Evolutionary conservation across 2,888 invertebrate genomes (phyloP).

Genomic region (Octonoba sinensis): DNA sequence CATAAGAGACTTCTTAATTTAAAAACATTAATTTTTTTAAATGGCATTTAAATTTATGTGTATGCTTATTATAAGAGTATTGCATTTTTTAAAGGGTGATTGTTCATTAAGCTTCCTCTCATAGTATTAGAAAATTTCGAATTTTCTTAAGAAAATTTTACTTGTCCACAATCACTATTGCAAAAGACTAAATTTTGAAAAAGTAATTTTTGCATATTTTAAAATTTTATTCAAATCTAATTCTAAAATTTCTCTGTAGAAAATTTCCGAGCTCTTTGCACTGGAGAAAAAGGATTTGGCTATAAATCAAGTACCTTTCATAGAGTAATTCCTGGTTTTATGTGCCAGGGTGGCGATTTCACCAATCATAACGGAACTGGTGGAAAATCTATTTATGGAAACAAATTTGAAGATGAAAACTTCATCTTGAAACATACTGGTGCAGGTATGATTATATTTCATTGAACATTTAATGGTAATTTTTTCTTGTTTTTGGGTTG

Average conservation of each 20-base stretch:
- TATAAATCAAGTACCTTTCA: constrained; percentile 95
- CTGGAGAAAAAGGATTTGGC: constrained; percentile 94
- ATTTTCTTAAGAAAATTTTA: no score
- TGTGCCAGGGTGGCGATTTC: constrained; percentile 96
- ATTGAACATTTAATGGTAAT: no score
- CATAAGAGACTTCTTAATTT: no score
- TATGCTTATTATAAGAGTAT: no score
- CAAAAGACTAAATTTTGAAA: no score
- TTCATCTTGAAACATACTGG: constrained; percentile 95
- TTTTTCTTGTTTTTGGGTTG: no score
- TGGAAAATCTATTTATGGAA: constrained; percentile 97
- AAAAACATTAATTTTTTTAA: no score
- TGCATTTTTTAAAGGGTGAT: no score
- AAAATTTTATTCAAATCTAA: background rate
- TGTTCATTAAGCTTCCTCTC: no score
- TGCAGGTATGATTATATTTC: constrained; percentile 74
- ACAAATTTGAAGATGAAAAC: constrained; percentile 97
- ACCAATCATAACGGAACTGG: constrained; percentile 87
- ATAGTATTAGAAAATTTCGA: no score
- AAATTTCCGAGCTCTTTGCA: constrained; percentile 97
- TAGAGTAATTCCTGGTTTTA: constrained; percentile 96
- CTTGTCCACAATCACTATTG: no score
- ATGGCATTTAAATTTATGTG: no score
- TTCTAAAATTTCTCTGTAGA: constrained; percentile 73
- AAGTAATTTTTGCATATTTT: background rate